Percentiles rank a stretch among this genome's conserved stretches.
These are phyloP conservation scores for Alcedo quadribrachys DNA, from an alignment of 2,797 vertebrate species.

Conservation along the genomic window DNA sequence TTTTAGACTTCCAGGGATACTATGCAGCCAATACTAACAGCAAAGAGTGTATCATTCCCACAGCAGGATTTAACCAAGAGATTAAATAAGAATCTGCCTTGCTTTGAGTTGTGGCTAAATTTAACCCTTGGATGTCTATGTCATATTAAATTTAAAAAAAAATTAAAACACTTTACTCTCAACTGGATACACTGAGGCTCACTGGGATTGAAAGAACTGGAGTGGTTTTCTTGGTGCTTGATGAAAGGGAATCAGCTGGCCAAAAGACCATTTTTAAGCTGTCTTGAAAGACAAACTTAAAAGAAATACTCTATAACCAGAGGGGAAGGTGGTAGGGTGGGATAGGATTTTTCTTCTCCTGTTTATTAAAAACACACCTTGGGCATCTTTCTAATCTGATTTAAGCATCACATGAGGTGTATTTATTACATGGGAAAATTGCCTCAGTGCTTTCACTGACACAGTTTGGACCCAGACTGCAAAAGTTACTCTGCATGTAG, in stretches of 20 bases:
- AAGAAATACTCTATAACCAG: slow-evolving; percentile 29
- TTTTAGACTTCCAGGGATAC: neutral
- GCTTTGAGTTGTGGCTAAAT: neutral
- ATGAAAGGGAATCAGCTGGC: slow-evolving; percentile 21
- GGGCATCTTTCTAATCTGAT: slow-evolving; percentile 57
- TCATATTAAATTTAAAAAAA: neutral
- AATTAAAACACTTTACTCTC: neutral
- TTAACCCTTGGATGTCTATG: neutral
- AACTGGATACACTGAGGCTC: neutral
- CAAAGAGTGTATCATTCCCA: neutral
- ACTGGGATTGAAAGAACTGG: neutral
- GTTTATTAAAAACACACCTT: slow-evolving; percentile 57
- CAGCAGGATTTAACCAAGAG: neutral
- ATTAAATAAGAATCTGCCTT: neutral
- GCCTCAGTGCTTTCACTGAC: slow-evolving; percentile 51
- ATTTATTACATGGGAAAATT: slow-evolving; percentile 63
- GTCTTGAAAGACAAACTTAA: slow-evolving; percentile 50
- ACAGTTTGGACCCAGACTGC: neutral
- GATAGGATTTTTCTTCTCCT: slow-evolving; percentile 40
- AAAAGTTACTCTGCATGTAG: neutral
- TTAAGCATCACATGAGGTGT: slow-evolving; percentile 25
- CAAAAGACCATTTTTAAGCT: slow-evolving; percentile 27
- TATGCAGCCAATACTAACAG: neutral
- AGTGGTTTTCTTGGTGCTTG: neutral
- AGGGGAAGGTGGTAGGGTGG: slow-evolving; percentile 30